Evolutionary conservation across 2,797 vertebrate species (phyloP).

Genomic region (Lutjanus argentimaculatus): DNA sequence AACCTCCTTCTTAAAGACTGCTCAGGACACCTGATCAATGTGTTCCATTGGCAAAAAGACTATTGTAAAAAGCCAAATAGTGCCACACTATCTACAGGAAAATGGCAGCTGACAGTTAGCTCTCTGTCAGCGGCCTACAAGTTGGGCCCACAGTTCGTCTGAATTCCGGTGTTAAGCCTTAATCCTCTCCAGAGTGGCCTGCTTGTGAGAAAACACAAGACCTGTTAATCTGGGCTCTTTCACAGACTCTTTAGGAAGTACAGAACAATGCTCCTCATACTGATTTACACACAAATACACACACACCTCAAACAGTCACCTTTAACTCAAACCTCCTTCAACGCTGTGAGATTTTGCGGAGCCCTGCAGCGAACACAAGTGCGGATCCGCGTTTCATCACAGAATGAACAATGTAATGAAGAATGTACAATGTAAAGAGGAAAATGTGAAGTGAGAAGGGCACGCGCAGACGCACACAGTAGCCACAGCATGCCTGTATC

Average conservation of each 20-base stretch:
- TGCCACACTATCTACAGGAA: background rate
- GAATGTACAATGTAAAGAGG: background rate
- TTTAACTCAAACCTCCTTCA: slow-evolving; percentile 20
- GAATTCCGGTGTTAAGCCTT: slow-evolving; percentile 52
- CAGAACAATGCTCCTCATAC: slow-evolving; percentile 44
- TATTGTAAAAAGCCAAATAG: background rate
- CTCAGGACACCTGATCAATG: background rate
- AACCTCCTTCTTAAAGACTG: background rate
- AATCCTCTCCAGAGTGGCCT: slow-evolving; percentile 57
- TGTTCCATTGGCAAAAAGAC: background rate
- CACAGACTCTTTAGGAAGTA: slow-evolving; percentile 62
- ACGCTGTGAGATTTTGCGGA: background rate
- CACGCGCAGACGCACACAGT: background rate
- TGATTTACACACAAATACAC: slow-evolving; percentile 2
- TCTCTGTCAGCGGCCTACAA: slow-evolving; percentile 23
- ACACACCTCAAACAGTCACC: background rate
- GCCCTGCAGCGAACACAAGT: background rate
- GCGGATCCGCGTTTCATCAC: slow-evolving; percentile 13
- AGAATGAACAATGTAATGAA: background rate
- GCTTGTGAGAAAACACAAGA: slow-evolving; percentile 78
- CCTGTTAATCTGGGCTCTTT: slow-evolving; percentile 69
- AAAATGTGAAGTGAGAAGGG: slow-evolving; percentile 4
- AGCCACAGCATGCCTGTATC: slow-evolving; percentile 4
- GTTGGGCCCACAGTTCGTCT: slow-evolving; percentile 24
- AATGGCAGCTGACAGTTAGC: background rate